Conservation (phyloP, 2,113 vertebrate species). For the Rhegmatorhina hoffmannsi region DNA sequence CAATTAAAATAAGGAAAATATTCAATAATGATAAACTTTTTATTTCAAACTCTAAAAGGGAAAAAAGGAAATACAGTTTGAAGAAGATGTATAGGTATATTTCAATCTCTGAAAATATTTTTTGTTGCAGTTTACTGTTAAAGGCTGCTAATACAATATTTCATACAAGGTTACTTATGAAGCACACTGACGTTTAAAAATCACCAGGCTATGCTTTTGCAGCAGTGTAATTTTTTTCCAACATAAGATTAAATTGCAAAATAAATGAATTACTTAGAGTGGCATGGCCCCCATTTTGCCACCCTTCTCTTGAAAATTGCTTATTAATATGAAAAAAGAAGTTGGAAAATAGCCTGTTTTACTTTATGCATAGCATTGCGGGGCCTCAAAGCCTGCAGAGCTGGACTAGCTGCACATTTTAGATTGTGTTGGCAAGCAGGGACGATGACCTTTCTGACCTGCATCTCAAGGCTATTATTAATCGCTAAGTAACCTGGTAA, state of each 20-base stretch:
- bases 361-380: conserved; percentile 70
- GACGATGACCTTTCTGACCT: conserved; percentile 85
- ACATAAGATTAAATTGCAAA: conserved; percentile 93
- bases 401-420: conserved; percentile 65
- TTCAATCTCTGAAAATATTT: conserved; percentile 45
- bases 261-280: conserved; percentile 94
- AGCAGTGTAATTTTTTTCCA: conserved; percentile 84
- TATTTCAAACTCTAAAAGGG: conserved; percentile 8
- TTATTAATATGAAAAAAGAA: conserved; percentile 89
- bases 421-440: conserved; percentile 72
- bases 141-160: conserved; percentile 69
- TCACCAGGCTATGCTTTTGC: conserved; percentile 81
- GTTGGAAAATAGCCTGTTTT: conserved; percentile 78
- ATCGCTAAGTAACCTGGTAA: conserved; percentile 94
- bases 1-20: not conserved
- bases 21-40: not conserved
- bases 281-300: conserved; percentile 85
- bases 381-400: conserved; percentile 57
- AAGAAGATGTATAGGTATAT: conserved; percentile 21
- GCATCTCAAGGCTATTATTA: conserved; percentile 91
- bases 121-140: conserved; percentile 59
- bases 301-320: conserved; percentile 85
- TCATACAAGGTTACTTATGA: conserved; percentile 80
- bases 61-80: not conserved
- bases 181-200: conserved; percentile 89